Conservation (phyloP, 2,113 vertebrate genomes). For the Gobiocypris rarus region DNA sequence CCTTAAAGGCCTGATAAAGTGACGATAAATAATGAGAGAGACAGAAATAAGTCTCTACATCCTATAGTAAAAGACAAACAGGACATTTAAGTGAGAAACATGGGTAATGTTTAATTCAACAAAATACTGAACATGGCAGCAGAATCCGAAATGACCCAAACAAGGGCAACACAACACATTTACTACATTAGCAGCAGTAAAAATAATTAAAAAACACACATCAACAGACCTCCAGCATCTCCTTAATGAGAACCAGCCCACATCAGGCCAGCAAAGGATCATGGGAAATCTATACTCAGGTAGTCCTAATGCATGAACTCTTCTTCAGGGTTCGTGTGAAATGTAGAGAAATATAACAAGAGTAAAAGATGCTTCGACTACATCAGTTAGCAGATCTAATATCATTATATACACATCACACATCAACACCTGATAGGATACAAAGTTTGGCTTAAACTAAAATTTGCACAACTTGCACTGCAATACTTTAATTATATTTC, state of each 20-base stretch:
- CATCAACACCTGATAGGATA: constrained; percentile 40
- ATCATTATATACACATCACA: not conserved
- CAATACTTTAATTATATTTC: constrained; percentile 32
- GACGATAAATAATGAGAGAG: too few relatives aligned
- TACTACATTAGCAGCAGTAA: constrained; percentile 50
- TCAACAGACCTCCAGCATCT: not conserved
- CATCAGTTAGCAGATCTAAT: constrained; percentile 19
- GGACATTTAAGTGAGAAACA: constrained; percentile 6
- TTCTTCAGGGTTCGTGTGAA: constrained; percentile 28
- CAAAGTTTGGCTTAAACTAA: constrained; percentile 50
- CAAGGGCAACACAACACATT: constrained; percentile 38
- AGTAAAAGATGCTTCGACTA: constrained; percentile 23
- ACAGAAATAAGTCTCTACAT: not conserved
- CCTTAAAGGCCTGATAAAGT: too few relatives aligned
- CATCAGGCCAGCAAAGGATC: not conserved
- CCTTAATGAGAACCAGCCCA: constrained; percentile 9
- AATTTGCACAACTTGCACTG: constrained; percentile 41
- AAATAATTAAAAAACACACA: constrained; percentile 8
- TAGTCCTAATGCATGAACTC: constrained; percentile 20
- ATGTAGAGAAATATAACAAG: constrained; percentile 20
- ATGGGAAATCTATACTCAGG: constrained; percentile 28
- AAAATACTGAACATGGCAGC: constrained; percentile 47
- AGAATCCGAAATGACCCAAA: constrained; percentile 32
- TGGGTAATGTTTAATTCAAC: constrained; percentile 49
- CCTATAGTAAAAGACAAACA: not conserved